Percentiles rank a stretch among this genome's conserved stretches.
Evolutionary conservation across 2,797 vertebrate genomes (phyloP).

Genomic region (Pterois miles): DNA sequence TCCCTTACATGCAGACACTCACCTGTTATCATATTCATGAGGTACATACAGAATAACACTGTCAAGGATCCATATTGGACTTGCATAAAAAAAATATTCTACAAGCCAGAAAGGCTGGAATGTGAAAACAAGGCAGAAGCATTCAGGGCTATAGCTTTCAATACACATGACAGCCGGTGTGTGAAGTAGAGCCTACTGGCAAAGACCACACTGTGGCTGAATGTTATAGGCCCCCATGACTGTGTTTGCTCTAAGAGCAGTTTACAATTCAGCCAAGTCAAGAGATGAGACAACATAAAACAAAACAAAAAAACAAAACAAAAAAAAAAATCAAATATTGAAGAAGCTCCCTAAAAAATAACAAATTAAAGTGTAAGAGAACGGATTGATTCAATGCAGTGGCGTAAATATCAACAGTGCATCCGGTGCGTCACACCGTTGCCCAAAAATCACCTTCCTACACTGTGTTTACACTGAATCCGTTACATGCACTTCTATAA

Average conservation of each 20-base stretch:
- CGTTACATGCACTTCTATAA: no score
- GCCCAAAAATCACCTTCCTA: no score
- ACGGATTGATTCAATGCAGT: not conserved
- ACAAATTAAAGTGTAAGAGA: not conserved
- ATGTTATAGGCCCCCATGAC: not conserved
- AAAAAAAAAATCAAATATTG: not conserved
- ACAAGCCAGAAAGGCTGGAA: conserved; percentile 10
- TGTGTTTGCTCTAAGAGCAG: not conserved
- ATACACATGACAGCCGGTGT: conserved; percentile 1
- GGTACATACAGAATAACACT: conserved; percentile 9
- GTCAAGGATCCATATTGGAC: conserved; percentile 26
- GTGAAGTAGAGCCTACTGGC: conserved; percentile 35
- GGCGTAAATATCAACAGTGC: no score
- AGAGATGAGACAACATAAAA: not conserved
- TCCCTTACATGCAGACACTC: not conserved
- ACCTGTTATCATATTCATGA: conserved; percentile 36
- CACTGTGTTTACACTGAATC: no score
- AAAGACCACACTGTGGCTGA: not conserved
- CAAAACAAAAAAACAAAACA: no score
- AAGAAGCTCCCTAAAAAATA: not conserved
- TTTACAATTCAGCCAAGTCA: conserved; percentile 4
- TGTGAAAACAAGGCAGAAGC: conserved; percentile 8
- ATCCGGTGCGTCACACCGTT: no score
- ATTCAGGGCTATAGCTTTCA: conserved; percentile 35
- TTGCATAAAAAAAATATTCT: conserved; percentile 7